Percentiles rank a stretch among this genome's conserved stretches.
These are phyloP conservation scores for Odontomachus brunneus DNA, from an alignment of 1,140 invertebrate genomes.

Conservation along the genomic window DNA sequence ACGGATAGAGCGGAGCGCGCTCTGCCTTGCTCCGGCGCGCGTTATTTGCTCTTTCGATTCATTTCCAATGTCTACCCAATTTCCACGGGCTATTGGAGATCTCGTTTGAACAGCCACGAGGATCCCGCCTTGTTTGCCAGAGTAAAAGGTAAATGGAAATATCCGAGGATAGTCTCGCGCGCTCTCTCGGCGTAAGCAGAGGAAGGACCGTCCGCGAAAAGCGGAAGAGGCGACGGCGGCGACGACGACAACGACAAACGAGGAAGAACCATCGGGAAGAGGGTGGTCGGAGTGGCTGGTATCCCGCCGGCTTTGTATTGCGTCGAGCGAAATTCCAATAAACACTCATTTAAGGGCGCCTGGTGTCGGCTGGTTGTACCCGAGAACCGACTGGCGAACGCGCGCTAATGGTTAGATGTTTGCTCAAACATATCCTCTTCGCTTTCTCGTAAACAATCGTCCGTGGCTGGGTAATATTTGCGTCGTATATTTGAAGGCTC, in stretches of 20 bases:
- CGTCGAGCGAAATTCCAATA: conserved; percentile 56
- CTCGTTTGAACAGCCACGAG: conserved; percentile 65
- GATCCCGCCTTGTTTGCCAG: conserved; percentile 68
- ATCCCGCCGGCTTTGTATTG: conserved; percentile 18
- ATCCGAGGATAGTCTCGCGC: conserved; percentile 42
- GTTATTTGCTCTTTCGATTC: conserved; percentile 79
- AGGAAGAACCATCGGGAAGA: neutral
- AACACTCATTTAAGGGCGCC: conserved; percentile 65
- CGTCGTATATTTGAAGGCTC: neutral
- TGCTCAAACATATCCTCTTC: neutral
- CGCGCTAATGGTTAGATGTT: neutral
- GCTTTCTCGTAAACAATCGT: neutral
- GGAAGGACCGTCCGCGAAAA: neutral
- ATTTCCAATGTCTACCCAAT: conserved; percentile 80
- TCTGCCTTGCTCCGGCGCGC: conserved; percentile 14
- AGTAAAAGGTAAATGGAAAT: conserved; percentile 73
- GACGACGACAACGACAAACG: conserved; percentile 11
- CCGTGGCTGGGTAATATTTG: no score
- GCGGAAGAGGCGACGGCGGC: neutral
- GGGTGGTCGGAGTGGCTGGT: neutral
- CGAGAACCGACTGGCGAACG: neutral
- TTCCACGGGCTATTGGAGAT: conserved; percentile 72
- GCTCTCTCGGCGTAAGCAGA: conserved; percentile 5
- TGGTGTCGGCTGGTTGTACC: neutral
- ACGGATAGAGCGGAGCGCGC: no score